These are phyloP conservation scores for Dreissena rostriformis DNA, from an alignment of 1,140 invertebrate genomes.

Conservation along the genomic window DNA sequence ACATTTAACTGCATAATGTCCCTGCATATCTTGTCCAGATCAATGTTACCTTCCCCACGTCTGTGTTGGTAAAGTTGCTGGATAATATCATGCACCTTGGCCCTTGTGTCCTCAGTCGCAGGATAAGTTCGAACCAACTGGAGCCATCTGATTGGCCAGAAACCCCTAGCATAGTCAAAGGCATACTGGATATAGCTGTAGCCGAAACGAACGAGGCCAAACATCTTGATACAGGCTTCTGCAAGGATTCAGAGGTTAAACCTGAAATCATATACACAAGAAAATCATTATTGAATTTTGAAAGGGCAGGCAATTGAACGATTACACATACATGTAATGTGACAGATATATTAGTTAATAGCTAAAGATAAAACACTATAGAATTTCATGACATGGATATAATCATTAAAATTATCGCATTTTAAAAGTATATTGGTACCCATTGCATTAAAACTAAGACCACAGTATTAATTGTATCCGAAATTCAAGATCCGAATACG, in stretches of 20 bases:
- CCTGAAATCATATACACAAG: background rate
- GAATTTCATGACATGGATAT: background rate
- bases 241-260: background rate
- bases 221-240: background rate
- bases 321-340: no score
- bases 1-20: slow-evolving; percentile 23
- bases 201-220: background rate
- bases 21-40: background rate
- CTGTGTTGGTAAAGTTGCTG: slow-evolving; percentile 12
- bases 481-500: no score
- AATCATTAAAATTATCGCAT: background rate
- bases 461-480: no score
- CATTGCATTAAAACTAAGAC: background rate
- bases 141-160: slow-evolving; percentile 24
- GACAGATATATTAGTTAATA: no score
- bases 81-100: slow-evolving; percentile 9
- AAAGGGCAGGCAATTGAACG: background rate
- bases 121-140: background rate
- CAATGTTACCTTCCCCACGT: background rate
- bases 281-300: background rate
- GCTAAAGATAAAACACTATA: no score
- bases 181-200: slow-evolving; percentile 24
- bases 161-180: slow-evolving; percentile 14
- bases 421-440: background rate
- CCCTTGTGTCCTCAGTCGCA: background rate